phyloP scores from a whole-genome alignment of 1,140 invertebrate species.

The Drosophila nigromelanica region DNA sequence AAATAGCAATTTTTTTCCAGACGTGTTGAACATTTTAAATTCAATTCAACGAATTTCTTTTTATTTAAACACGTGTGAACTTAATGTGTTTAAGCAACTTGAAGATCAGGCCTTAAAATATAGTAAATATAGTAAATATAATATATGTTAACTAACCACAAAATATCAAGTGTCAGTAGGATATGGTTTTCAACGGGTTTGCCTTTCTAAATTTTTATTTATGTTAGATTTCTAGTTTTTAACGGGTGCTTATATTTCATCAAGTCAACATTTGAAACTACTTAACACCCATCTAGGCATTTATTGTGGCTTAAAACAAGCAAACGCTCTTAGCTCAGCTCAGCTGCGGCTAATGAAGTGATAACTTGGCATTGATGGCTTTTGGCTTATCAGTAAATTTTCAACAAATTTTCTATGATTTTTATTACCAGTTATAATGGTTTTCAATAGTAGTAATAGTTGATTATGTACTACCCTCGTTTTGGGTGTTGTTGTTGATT shows the following conservation, averaged over 20 bases:
- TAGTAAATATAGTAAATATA: too few relatives aligned
- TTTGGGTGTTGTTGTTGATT: neutral
- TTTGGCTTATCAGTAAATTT: constrained; percentile 48
- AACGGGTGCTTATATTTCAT: constrained; percentile 18
- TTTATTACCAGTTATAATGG: constrained; percentile 63
- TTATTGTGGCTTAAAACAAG: neutral
- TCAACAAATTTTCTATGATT: constrained; percentile 72
- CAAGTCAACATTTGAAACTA: constrained; percentile 6
- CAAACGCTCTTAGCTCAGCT: constrained; percentile 2
- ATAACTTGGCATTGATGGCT: constrained; percentile 51
- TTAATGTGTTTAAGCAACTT: too few relatives aligned
- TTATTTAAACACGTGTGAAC: too few relatives aligned
- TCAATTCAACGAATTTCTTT: too few relatives aligned
- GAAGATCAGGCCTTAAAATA: too few relatives aligned
- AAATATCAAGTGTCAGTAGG: neutral
- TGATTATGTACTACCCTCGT: constrained; percentile 30
- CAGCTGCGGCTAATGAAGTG: constrained; percentile 61
- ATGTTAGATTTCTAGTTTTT: neutral
- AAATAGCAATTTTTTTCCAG: too few relatives aligned
- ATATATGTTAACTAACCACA: too few relatives aligned
- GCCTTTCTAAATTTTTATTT: neutral
- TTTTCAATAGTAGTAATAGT: constrained; percentile 60
- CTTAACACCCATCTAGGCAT: neutral
- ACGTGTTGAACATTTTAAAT: too few relatives aligned
- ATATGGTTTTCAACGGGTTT: neutral